Evolutionary conservation across 2,888 invertebrate genomes (phyloP).

Genomic region (Stratiomys singularior): DNA sequence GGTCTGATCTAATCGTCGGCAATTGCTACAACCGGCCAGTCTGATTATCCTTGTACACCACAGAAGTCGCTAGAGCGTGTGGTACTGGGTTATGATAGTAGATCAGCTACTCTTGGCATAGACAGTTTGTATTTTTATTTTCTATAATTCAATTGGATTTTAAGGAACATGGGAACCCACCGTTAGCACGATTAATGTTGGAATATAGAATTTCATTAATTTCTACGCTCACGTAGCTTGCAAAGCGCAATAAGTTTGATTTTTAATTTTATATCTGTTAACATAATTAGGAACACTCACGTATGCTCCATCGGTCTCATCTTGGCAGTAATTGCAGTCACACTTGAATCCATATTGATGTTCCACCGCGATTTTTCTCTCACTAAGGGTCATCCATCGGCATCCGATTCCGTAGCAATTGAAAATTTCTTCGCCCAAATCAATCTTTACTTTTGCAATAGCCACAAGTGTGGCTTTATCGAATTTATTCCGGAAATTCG

Average conservation of each 20-base stretch:
- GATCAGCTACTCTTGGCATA: no score
- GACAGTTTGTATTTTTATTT: no score
- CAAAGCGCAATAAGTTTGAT: background rate
- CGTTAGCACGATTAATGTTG: background rate
- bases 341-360: slow-evolving; percentile 85
- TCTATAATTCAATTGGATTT: background rate
- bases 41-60: no score
- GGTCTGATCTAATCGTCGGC: no score
- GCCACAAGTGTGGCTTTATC: slow-evolving; percentile 77
- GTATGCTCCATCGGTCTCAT: slow-evolving; percentile 55
- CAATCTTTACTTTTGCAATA: slow-evolving; percentile 73
- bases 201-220: background rate
- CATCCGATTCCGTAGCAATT: slow-evolving; percentile 89
- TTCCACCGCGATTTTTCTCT: slow-evolving; percentile 72
- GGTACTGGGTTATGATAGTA: no score
- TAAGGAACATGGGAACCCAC: background rate
- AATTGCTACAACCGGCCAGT: no score
- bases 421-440: slow-evolving; percentile 76
- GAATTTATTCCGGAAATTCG: slow-evolving; percentile 82
- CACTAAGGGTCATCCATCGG: slow-evolving; percentile 70
- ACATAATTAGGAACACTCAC: slow-evolving; percentile 51
- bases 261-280: background rate
- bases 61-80: no score
- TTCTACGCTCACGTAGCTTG: background rate
- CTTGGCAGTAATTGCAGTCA: slow-evolving; percentile 75